Conservation (phyloP, 2,113 vertebrate genomes). For the Myxocyprinus asiaticus region DNA sequence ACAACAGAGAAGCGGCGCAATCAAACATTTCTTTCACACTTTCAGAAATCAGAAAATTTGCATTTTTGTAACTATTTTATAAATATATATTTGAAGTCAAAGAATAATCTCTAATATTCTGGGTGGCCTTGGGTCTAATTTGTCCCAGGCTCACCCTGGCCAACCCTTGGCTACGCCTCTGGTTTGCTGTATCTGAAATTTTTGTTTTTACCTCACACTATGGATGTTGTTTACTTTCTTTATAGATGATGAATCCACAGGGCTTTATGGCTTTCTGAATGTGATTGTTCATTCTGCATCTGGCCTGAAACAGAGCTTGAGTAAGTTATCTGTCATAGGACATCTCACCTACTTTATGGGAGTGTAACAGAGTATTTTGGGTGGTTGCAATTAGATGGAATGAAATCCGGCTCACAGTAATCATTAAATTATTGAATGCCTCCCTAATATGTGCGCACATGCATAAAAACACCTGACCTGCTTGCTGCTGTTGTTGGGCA, state of each 20-base stretch:
- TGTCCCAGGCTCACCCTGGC: too few species aligned
- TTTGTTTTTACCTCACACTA: background rate
- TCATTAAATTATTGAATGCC: conserved; percentile 35
- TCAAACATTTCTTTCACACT: too few species aligned
- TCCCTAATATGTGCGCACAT: conserved; percentile 28
- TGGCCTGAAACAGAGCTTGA: conserved; percentile 94
- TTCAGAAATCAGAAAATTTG: too few species aligned
- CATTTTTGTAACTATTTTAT: too few species aligned
- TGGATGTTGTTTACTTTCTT: background rate
- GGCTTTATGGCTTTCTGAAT: conserved; percentile 94
- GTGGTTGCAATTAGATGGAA: background rate
- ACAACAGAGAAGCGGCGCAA: too few species aligned
- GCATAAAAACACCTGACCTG: conserved; percentile 28
- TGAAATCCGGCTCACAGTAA: conserved; percentile 30
- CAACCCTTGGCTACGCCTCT: too few species aligned
- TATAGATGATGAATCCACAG: conserved; percentile 91
- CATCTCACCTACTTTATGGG: conserved; percentile 9
- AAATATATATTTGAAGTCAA: too few species aligned
- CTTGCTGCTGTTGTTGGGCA: conserved; percentile 34
- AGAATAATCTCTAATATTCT: too few species aligned
- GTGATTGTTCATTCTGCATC: conserved; percentile 96
- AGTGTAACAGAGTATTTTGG: background rate
- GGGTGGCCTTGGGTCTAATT: too few species aligned
- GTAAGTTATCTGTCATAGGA: conserved; percentile 75
- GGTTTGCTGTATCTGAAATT: too few species aligned